Percentiles rank a stretch among this genome's conserved stretches.
Conservation (phyloP, 1,140 invertebrate species). For the Phymorhynchus buccinoides region DNA sequence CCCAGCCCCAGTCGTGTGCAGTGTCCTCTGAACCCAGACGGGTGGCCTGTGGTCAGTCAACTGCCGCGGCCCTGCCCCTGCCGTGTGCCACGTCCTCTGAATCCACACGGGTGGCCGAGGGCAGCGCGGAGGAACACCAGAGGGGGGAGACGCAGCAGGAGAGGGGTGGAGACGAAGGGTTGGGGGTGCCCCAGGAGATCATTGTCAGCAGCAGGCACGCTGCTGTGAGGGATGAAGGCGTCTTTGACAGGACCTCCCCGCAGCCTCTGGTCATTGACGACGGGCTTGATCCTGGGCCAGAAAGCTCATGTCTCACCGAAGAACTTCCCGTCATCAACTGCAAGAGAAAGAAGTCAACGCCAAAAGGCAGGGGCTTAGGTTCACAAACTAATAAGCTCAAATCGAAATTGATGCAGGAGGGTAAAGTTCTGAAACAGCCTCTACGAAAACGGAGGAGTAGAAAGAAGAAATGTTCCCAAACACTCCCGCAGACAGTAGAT, state of each 20-base stretch:
- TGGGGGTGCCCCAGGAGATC: not conserved
- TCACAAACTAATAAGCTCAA: not conserved
- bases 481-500: not conserved
- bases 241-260: not conserved
- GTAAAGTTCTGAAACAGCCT: not conserved
- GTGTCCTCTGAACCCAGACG: not conserved
- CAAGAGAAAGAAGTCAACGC: not conserved
- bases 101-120: not conserved
- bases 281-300: not conserved
- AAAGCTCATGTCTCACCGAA: not conserved
- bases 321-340: not conserved
- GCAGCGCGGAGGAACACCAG: not conserved
- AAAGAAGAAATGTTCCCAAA: not conserved
- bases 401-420: not conserved
- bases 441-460: not conserved
- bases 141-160: not conserved
- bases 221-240: not conserved
- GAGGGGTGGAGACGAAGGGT: not conserved
- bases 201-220: not conserved
- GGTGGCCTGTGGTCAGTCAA: too few species aligned
- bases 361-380: not conserved
- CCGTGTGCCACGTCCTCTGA: not conserved
- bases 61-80: not conserved
- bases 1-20: not conserved
- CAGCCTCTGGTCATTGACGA: conserved; percentile 19